These are phyloP conservation scores for Notothenia rossii DNA, from an alignment of 2,113 vertebrate species.

Conservation along the genomic window DNA sequence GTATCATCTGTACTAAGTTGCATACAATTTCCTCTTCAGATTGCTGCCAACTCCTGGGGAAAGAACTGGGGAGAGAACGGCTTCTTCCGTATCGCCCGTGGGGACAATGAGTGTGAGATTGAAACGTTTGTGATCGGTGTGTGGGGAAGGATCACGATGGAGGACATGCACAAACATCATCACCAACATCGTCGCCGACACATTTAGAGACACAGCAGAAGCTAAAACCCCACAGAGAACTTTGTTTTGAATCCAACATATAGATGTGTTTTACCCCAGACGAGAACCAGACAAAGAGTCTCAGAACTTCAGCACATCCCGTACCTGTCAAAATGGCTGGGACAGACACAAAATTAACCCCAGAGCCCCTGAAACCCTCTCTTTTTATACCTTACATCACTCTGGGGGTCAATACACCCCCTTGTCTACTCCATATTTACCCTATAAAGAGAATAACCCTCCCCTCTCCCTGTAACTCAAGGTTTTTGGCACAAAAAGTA, in stretches of 20 bases:
- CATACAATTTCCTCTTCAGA: constrained; percentile 76
- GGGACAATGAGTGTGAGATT: constrained; percentile 95
- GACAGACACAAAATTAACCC: constrained; percentile 31
- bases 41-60: constrained; percentile 96
- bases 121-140: constrained; percentile 95
- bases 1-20: neutral
- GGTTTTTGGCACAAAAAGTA: constrained; percentile 58
- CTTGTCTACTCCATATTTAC: neutral
- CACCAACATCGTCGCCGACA: constrained; percentile 79
- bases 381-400: constrained; percentile 31
- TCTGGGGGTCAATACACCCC: constrained; percentile 26
- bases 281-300: constrained; percentile 35
- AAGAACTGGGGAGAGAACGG: constrained; percentile 94
- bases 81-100: constrained; percentile 93
- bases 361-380: constrained; percentile 11
- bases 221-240: constrained; percentile 10
- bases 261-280: constrained; percentile 28
- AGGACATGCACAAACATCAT: constrained; percentile 90
- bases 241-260: constrained; percentile 31
- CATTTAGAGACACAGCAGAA: constrained; percentile 60
- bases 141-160: constrained; percentile 94
- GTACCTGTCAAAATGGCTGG: constrained; percentile 24
- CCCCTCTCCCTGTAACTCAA: constrained; percentile 24
- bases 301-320: constrained; percentile 39
- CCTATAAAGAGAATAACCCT: constrained; percentile 5